Conservation (phyloP, 2,113 vertebrate genomes). For the Philantomba maxwellii region DNA sequence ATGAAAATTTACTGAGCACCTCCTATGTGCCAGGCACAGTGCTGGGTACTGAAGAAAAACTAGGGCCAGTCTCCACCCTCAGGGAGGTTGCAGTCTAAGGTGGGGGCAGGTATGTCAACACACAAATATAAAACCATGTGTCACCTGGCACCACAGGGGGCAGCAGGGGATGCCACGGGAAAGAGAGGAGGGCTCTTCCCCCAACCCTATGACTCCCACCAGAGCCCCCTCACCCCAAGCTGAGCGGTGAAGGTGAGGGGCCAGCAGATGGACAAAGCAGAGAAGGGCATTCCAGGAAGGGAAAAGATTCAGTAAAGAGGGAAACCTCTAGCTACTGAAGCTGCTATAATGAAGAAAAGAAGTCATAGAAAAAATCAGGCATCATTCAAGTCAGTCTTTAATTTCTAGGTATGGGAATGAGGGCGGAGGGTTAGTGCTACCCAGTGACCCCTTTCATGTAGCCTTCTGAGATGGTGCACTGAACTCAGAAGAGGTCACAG, state of each 20-base stretch:
- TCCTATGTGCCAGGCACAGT: background rate
- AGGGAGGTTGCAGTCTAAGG: background rate
- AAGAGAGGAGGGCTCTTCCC: background rate
- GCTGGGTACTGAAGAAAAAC: background rate
- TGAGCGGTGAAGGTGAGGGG: background rate
- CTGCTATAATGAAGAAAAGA: background rate
- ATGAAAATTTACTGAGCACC: background rate
- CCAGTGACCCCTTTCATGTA: background rate
- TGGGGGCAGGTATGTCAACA: background rate
- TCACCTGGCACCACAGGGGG: background rate
- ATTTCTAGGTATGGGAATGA: background rate
- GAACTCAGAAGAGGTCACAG: background rate
- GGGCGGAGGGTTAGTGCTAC: background rate
- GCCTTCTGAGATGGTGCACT: background rate
- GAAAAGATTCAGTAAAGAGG: conserved; percentile 20
- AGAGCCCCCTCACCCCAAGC: background rate
- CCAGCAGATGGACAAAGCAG: background rate
- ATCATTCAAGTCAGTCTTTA: background rate
- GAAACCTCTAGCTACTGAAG: conserved; percentile 28
- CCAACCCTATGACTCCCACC: background rate
- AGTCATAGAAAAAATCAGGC: background rate
- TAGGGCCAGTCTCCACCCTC: background rate
- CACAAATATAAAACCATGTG: background rate
- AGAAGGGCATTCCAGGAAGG: conserved; percentile 39
- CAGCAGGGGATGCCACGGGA: background rate